Base-by-base conservation (phyloP, 2,113 vertebrate genomes). In the Pseudorhombus dupliciocellatus region DNA sequence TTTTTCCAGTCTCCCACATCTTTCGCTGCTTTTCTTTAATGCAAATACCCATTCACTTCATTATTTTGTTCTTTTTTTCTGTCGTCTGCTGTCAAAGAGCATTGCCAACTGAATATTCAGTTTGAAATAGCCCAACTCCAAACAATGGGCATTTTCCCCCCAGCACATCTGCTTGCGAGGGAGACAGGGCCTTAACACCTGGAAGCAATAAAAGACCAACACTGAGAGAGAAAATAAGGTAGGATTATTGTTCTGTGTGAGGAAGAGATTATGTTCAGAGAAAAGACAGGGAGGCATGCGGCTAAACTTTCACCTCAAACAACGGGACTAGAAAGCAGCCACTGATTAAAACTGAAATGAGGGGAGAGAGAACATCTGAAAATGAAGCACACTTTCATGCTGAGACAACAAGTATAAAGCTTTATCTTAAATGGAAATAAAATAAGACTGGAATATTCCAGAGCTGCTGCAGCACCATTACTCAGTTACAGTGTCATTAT, bases 241-340 rank as follows among this genome's bases (percentile, higher is more conserved):
- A 90, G 92, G 92, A 93, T 93, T 89, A 92, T 92, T 92, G 93
- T 91, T 93, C 84, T 88, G 84, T 91, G 87, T 82, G 90, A 92
- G 84, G 84, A 92, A 88, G 86, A 92, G 89, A 92, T 93, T 91
- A 91, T 88, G 88, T 89, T 90, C 83, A 76, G 84, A 85, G 80
- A 88, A 85, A 89, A 91, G 89, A 91, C 84, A 85, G 86, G 84
- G 81, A 84, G 83, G 88, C 89, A 87, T 80, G 77, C 71, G 7
- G 84, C 72, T 77, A 84, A 84, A 89, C 84, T 89, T 90, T 91
- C 87, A 89, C 88, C 86, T 84, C 80, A 75, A 85, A 91, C 89
- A 89, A 90, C 77, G 63, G 84, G 46, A 78, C 77, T 73, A 75
- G 75, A 81, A 85, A 87, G 86, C 80, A 65, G 74, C 68, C 26